Conservation (phyloP, 2,888 invertebrate genomes). For the Chloroclystis v-ata region DNA sequence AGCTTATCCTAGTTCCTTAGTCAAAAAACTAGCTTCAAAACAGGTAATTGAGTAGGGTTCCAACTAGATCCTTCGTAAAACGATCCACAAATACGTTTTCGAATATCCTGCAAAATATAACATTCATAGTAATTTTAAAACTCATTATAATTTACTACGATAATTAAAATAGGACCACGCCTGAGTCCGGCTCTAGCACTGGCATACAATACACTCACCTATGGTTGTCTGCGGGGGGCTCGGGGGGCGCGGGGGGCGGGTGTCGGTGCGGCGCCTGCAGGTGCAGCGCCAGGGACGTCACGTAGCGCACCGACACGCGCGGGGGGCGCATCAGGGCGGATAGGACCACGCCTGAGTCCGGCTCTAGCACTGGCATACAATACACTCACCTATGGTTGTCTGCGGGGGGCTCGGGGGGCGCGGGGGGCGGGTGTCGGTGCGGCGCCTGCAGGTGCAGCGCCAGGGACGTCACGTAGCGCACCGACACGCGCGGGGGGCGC, state of each 20-base stretch:
- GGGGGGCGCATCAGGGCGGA: conserved; percentile 60
- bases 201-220: conserved; percentile 1
- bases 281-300: conserved; percentile 53
- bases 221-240: neutral
- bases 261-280: conserved; percentile 48
- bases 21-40: conserved; percentile 8
- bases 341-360: conserved; percentile 53
- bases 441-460: conserved; percentile 56
- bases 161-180: conserved; percentile 51
- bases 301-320: conserved; percentile 42
- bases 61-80: conserved; percentile 12
- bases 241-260: conserved; percentile 31
- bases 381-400: conserved; percentile 6
- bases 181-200: conserved; percentile 55
- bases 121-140: too few relatives aligned
- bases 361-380: conserved; percentile 39
- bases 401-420: conserved; percentile 18
- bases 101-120: conserved; percentile 9
- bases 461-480: conserved; percentile 48
- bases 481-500: conserved; percentile 49
- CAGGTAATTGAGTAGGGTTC: conserved; percentile 16
- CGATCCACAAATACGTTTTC: conserved; percentile 11
- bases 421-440: conserved; percentile 36
- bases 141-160: too few relatives aligned
- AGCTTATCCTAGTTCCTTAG: conserved; percentile 4